phyloP scores from a whole-genome alignment of 2,888 invertebrate genomes.

The Drosophila nr. perissopoda region DNA sequence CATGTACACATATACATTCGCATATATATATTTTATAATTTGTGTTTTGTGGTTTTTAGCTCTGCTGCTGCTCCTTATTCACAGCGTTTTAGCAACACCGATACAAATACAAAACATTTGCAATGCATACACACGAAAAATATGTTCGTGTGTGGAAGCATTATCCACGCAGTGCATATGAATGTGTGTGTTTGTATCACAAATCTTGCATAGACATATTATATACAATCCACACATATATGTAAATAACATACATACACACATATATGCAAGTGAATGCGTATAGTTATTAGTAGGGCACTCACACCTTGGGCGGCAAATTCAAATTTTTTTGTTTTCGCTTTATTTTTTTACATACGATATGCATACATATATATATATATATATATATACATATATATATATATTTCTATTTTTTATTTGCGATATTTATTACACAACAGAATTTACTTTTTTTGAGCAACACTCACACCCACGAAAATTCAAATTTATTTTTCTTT shows the following conservation, averaged over 20 bases:
- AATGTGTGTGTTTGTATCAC: conserved; percentile 9
- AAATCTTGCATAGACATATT: conserved; percentile 7
- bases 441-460: conserved; percentile 19
- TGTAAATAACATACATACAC: neutral
- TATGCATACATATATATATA: conserved; percentile 14
- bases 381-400: conserved; percentile 24
- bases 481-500: neutral
- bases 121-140: conserved; percentile 39
- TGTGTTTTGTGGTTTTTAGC: conserved; percentile 23
- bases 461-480: conserved; percentile 20
- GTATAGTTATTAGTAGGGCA: conserved; percentile 7
- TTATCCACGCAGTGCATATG: conserved; percentile 11
- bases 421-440: conserved; percentile 36
- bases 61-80: conserved; percentile 25
- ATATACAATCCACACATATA: conserved; percentile 4
- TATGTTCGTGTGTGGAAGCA: conserved; percentile 10
- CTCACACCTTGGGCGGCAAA: conserved; percentile 28
- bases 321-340: conserved; percentile 26
- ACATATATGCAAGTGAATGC: neutral
- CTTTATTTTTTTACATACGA: conserved; percentile 15
- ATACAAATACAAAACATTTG: conserved; percentile 20
- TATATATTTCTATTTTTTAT: conserved; percentile 11
- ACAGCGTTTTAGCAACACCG: conserved; percentile 10
- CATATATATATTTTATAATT: conserved; percentile 17
- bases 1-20: neutral